phyloP scores from a whole-genome alignment of 2,888 invertebrate genomes.

The Pollenia angustigena region DNA sequence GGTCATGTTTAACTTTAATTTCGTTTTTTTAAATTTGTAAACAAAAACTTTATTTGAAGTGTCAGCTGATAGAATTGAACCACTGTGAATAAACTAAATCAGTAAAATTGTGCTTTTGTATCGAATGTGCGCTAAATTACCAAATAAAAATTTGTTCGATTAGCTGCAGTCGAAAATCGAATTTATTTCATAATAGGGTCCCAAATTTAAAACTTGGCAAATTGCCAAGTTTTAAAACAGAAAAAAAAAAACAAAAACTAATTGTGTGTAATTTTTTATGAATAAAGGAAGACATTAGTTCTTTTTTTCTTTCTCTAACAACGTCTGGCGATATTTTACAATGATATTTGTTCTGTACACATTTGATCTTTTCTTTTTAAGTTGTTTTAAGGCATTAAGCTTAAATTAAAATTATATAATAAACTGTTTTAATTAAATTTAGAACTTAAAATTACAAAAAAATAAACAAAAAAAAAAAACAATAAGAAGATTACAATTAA shows the following conservation, averaged over 20 bases:
- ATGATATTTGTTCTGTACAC: slow-evolving; percentile 50
- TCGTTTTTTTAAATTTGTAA: too few species aligned
- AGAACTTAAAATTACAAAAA: slow-evolving; percentile 67
- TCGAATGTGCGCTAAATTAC: too few species aligned
- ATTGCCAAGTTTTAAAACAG: slow-evolving; percentile 18
- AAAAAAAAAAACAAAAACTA: not conserved
- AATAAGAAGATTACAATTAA: slow-evolving; percentile 10
- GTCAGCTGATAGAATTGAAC: too few species aligned
- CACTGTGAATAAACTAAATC: too few species aligned
- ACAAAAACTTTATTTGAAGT: too few species aligned
- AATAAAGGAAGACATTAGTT: slow-evolving; percentile 61
- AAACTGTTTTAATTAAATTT: slow-evolving; percentile 60
- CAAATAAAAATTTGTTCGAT: too few species aligned
- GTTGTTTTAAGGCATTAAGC: slow-evolving; percentile 28
- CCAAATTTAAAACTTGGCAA: slow-evolving; percentile 16
- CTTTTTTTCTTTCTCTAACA: slow-evolving; percentile 11
- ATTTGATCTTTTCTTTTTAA: not conserved
- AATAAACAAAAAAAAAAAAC: slow-evolving; percentile 8
- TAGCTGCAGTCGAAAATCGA: not conserved
- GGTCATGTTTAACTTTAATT: too few species aligned
- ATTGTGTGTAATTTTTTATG: slow-evolving; percentile 37
- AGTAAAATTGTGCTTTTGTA: too few species aligned
- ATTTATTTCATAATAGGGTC: slow-evolving; percentile 22
- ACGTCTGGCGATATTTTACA: slow-evolving; percentile 50
- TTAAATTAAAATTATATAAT: slow-evolving; percentile 35